Base-by-base conservation (phyloP, 2,888 invertebrate genomes). In the Drosophila imparisetae region DNA sequence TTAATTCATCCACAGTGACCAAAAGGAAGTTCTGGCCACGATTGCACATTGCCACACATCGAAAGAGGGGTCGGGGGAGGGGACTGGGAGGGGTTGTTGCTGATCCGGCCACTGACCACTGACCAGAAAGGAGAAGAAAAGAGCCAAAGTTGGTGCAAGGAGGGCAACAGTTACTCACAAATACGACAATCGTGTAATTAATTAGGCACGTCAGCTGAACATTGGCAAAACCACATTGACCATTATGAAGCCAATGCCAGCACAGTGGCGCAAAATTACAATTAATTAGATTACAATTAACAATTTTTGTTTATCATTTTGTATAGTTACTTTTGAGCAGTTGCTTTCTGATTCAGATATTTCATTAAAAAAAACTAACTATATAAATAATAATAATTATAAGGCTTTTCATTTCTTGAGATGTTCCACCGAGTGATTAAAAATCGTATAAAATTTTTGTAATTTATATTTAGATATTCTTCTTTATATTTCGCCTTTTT, bases 171-270 rank as follows among this genome's bases (percentile, higher is more conserved):
- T 90, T 88, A 85, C 85, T 87, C 38, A 85, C 86, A 80, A 89
- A 80, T 86, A 86, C 87, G 88, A 86, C 87, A 86, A 86, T 86
- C 90, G 86, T 80, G 87, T 92, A 91, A 92, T 91, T 91, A 91
- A 91, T 92, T 92, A 91, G 90, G 83, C 89, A 76, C 90, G 88
- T 89, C 91, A 92, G 85, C 90, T 87, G 92, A 91, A 86, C 90
- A 76, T 66, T 77, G 88, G 54, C 63, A 71, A 57, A 59, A 52
- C 52, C 66, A 83, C 84, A 66, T 61, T 72, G 78, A 49, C 55
- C 70, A 63, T 52, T 55, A 54, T 53, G 72, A 58, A 72, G 62
- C 24, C 29, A 57, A 57, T n/a, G 4, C 45, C 45, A 24, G 58
- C 53, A 84, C 85, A 87, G 85, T 83, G 78, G 59, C n/a, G n/a